Percentiles rank a stretch among this genome's conserved stretches.
These are phyloP conservation scores for Serranus cabrilla DNA, from an alignment of 2,797 vertebrate species.

Conservation along the genomic window DNA sequence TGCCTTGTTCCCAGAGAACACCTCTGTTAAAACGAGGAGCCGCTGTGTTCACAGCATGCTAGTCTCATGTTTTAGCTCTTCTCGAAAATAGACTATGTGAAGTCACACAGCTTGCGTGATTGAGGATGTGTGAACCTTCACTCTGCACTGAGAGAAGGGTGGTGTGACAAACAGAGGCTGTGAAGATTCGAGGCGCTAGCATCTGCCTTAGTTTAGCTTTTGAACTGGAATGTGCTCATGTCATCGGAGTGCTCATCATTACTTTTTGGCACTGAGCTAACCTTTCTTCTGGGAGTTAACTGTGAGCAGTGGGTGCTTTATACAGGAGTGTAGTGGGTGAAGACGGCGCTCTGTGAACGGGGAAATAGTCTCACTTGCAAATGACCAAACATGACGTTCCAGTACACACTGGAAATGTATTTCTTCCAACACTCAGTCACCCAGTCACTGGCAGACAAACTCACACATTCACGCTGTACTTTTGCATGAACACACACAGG, in stretches of 20 bases:
- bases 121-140: constrained; percentile 59
- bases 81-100: constrained; percentile 73
- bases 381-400: constrained; percentile 15
- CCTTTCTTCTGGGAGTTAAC: background rate
- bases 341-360: constrained; percentile 16
- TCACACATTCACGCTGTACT: constrained; percentile 32
- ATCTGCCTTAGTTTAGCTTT: constrained; percentile 36
- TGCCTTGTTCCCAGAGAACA: constrained; percentile 6
- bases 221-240: constrained; percentile 41
- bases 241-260: constrained; percentile 10
- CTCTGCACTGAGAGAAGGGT: constrained; percentile 21
- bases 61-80: constrained; percentile 29
- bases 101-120: constrained; percentile 54
- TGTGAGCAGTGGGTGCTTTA: background rate
- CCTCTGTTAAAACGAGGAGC: constrained; percentile 13
- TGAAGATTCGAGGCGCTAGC: constrained; percentile 21
- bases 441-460: constrained; percentile 22
- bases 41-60: constrained; percentile 16
- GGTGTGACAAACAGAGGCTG: constrained; percentile 46
- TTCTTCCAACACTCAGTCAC: constrained; percentile 28
- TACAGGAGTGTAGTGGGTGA: background rate
- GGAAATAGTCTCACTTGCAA: constrained; percentile 31
- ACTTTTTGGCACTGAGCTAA: constrained; percentile 16
- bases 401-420: constrained; percentile 19
- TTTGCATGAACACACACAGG: constrained; percentile 26